Evolutionary conservation across 2,888 invertebrate species (phyloP).

Genomic region (Tethea ocularis): DNA sequence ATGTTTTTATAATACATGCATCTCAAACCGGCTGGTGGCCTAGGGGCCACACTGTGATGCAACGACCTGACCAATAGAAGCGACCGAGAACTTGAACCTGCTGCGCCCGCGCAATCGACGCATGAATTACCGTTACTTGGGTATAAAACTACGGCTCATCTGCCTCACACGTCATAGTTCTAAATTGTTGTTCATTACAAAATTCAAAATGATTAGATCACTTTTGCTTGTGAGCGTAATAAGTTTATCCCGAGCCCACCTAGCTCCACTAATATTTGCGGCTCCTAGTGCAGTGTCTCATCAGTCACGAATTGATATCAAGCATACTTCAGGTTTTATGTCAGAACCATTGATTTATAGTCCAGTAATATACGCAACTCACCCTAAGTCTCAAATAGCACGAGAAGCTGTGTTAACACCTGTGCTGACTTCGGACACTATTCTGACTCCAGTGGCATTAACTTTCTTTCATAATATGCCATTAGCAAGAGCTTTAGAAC

Average conservation of each 20-base stretch:
- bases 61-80: conserved; percentile 52
- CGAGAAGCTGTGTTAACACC: conserved; percentile 47
- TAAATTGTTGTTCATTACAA: conserved; percentile 35
- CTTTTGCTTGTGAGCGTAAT: conserved; percentile 48
- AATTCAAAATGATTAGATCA: conserved; percentile 59
- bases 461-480: conserved; percentile 67
- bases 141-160: conserved; percentile 68
- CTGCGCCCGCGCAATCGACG: conserved; percentile 46
- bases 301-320: conserved; percentile 81
- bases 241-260: conserved; percentile 48
- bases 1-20: conserved; percentile 42
- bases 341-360: conserved; percentile 60
- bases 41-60: conserved; percentile 56
- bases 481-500: conserved; percentile 62
- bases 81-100: conserved; percentile 76
- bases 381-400: conserved; percentile 33
- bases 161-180: conserved; percentile 38
- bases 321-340: conserved; percentile 54
- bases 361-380: conserved; percentile 45
- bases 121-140: conserved; percentile 67
- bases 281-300: conserved; percentile 83
- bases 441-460: conserved; percentile 62
- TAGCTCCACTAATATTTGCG: conserved; percentile 63
- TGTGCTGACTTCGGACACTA: conserved; percentile 45
- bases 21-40: conserved; percentile 70